Evolutionary conservation across 2,888 invertebrate species (phyloP).

Genomic region (Lepidochitona cinerea): DNA sequence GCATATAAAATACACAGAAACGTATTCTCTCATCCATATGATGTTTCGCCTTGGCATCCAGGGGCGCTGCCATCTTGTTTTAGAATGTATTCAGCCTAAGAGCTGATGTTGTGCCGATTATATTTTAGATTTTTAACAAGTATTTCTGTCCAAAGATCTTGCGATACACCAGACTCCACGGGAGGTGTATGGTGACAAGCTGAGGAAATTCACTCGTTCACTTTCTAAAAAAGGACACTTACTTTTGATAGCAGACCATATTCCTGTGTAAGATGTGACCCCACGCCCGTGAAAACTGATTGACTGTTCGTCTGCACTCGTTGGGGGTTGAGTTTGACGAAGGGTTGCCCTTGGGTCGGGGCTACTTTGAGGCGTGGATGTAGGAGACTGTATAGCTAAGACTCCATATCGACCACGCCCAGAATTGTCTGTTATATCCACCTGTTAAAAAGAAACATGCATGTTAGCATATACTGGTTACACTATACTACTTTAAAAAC

Average conservation of each 20-base stretch:
- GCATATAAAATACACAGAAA: too few species aligned
- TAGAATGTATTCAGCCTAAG: too few species aligned
- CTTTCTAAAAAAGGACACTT: too few species aligned
- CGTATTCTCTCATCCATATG: too few species aligned
- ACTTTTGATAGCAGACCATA: conserved; percentile 33
- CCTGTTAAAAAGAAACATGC: conserved; percentile 6
- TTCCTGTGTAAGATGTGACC: conserved; percentile 28
- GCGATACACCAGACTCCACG: too few species aligned
- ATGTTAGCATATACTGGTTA: neutral
- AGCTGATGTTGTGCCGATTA: too few species aligned
- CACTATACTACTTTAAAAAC: neutral
- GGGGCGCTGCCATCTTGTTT: too few species aligned
- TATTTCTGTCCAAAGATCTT: too few species aligned
- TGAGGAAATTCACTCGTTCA: too few species aligned
- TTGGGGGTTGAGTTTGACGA: neutral
- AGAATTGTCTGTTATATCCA: conserved; percentile 15
- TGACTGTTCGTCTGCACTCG: conserved; percentile 10
- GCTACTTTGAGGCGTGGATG: conserved; percentile 14
- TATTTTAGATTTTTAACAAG: too few species aligned
- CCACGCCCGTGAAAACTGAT: conserved; percentile 28
- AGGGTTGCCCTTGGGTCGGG: neutral
- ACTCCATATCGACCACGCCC: conserved; percentile 27
- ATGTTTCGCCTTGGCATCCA: too few species aligned
- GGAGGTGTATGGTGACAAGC: too few species aligned
- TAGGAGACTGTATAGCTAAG: conserved; percentile 34